Percentiles rank a stretch among this genome's conserved stretches.
Evolutionary conservation across 2,113 vertebrate genomes (phyloP).

Genomic region (Colinus virginianus): DNA sequence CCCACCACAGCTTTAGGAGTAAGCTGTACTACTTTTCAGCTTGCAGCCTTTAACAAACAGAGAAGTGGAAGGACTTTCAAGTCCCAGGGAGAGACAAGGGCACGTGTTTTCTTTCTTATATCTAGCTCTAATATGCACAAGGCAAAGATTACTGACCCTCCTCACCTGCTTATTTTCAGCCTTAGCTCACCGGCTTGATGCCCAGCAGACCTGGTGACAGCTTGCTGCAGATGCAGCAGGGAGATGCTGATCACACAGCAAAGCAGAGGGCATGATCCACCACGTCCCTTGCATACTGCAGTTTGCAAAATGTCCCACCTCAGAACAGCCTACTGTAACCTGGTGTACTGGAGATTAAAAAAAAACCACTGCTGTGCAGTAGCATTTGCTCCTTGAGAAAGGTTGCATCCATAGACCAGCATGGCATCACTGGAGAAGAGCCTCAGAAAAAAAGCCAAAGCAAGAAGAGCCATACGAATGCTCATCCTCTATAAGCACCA

Average conservation of each 20-base stretch:
- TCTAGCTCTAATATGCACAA: accelerated
- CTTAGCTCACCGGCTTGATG: not conserved
- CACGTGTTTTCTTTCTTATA: accelerated
- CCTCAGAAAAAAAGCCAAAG: not conserved
- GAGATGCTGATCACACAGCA: not conserved
- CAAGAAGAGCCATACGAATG: not conserved
- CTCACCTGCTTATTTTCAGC: not conserved
- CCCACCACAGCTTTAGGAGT: not conserved
- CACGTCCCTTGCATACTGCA: too few species aligned
- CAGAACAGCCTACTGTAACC: not conserved
- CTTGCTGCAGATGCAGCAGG: not conserved
- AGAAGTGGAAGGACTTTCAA: not conserved
- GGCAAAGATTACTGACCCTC: not conserved
- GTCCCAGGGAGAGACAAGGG: not conserved
- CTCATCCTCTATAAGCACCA: too few species aligned
- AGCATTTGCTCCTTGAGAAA: not conserved
- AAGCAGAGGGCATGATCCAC: not conserved
- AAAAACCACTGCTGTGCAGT: not conserved
- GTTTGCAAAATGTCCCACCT: not conserved
- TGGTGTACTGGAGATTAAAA: not conserved
- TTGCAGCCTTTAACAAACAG: not conserved
- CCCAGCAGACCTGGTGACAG: not conserved
- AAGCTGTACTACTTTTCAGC: not conserved
- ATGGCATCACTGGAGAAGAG: not conserved
- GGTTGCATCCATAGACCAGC: not conserved